Percentiles rank a stretch among this genome's conserved stretches.
phyloP scores from a whole-genome alignment of 92 coral and sea anemone genomes.

The Virgularia gustaviana region DNA sequence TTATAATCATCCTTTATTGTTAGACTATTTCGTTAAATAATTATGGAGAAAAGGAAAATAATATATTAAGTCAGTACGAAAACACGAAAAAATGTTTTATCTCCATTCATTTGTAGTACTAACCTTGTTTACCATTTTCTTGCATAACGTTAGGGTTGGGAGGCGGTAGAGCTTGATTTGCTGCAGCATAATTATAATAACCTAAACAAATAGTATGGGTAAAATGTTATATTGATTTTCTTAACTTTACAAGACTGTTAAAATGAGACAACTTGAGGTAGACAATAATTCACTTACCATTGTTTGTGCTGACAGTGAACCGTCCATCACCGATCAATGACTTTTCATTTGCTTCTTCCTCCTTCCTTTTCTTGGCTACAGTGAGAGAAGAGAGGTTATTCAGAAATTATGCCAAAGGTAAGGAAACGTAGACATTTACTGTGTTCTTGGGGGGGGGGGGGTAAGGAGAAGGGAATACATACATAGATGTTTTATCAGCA shows the following conservation, averaged over 20 bases:
- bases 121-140: conserved; percentile 13
- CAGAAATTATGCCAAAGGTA: neutral
- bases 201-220: conserved; percentile 3
- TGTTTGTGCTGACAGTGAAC: conserved; percentile 12
- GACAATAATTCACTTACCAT: conserved; percentile 17
- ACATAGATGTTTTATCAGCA: too few relatives aligned
- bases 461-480: too few relatives aligned
- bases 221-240: too few relatives aligned
- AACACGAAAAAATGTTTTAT: too few relatives aligned
- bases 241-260: neutral
- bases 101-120: too few relatives aligned
- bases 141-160: neutral
- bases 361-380: conserved; percentile 30
- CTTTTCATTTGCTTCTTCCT: conserved; percentile 21
- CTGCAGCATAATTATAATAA: conserved; percentile 30
- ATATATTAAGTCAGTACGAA: too few relatives aligned
- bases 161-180: neutral
- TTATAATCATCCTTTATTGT: too few relatives aligned
- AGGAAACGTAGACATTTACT: too few relatives aligned
- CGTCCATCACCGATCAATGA: conserved; percentile 36
- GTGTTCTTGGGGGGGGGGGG: too few relatives aligned
- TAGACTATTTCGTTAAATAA: too few relatives aligned
- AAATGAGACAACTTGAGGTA: neutral
- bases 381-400: too few relatives aligned
- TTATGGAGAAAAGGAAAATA: too few relatives aligned